phyloP scores from a whole-genome alignment of 2,888 invertebrate genomes.

The Brachypterus glaber region DNA sequence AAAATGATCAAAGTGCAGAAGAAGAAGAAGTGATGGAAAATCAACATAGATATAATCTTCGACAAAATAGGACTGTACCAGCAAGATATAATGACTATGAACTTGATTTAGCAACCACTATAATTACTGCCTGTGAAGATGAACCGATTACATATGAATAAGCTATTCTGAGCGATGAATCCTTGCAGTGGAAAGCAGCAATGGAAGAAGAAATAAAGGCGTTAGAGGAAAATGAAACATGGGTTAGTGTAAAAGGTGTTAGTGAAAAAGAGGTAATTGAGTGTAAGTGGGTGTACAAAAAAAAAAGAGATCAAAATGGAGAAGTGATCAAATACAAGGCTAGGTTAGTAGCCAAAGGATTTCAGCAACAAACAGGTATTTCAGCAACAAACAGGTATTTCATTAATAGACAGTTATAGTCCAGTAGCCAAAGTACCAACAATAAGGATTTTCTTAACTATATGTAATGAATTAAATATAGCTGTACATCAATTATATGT shows the following conservation, averaged over 20 bases:
- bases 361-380: no score
- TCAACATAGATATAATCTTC: not conserved
- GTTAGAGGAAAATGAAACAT: constrained; percentile 4
- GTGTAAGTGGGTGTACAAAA: no score
- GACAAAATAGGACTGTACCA: no score
- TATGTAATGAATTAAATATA: not conserved
- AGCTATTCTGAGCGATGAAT: constrained; percentile 6
- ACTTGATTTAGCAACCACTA: not conserved
- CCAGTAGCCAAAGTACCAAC: constrained; percentile 13
- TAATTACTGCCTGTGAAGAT: constrained; percentile 1
- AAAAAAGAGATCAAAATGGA: no score
- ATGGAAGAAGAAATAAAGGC: constrained; percentile 11
- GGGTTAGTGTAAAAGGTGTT: constrained; percentile 1
- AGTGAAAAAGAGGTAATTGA: constrained; percentile 1
- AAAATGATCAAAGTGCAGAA: no score
- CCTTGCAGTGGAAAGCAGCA: constrained; percentile 8
- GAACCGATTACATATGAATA: constrained; percentile 10
- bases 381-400: no score
- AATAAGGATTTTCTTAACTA: constrained; percentile 11
- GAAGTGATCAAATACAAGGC: no score
- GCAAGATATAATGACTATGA: constrained; percentile 3
- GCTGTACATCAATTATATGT: not conserved
- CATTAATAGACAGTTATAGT: no score
- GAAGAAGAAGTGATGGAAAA: not conserved
- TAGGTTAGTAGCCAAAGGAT: no score